These are phyloP conservation scores for Apis cerana DNA, from an alignment of 1,140 invertebrate genomes.

Conservation along the genomic window DNA sequence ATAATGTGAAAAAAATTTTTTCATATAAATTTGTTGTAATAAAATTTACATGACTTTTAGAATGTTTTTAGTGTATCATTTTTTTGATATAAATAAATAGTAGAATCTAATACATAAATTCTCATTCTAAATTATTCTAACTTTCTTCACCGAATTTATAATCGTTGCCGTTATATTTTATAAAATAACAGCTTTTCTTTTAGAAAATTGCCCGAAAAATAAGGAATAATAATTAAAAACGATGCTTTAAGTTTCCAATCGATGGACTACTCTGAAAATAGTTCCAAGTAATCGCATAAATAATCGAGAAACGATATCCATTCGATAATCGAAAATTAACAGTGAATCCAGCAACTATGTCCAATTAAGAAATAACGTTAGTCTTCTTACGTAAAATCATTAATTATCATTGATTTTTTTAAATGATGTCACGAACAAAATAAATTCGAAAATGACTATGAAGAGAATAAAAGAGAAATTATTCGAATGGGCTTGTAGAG, in stretches of 20 bases:
- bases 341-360: not conserved
- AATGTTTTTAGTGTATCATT: too few species aligned
- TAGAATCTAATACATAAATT: too few species aligned
- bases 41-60: too few species aligned
- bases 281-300: not conserved
- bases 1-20: too few species aligned
- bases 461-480: slow-evolving; percentile 59
- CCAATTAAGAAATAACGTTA: not conserved
- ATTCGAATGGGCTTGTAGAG: slow-evolving; percentile 69
- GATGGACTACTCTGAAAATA: not conserved
- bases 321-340: slow-evolving; percentile 31
- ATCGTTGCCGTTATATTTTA: too few species aligned
- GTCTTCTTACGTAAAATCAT: not conserved
- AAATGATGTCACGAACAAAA: not conserved
- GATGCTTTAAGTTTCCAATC: too few species aligned
- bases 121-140: too few species aligned
- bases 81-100: too few species aligned
- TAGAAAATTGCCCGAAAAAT: not conserved
- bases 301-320: slow-evolving; percentile 2
- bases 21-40: too few species aligned
- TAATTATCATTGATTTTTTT: not conserved
- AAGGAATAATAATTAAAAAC: not conserved
- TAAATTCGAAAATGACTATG: not conserved
- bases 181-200: fast-evolving
- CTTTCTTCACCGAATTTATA: not conserved